Evolutionary conservation across 2,888 invertebrate genomes (phyloP).

Genomic region (Brachynemurus nebulosus): DNA sequence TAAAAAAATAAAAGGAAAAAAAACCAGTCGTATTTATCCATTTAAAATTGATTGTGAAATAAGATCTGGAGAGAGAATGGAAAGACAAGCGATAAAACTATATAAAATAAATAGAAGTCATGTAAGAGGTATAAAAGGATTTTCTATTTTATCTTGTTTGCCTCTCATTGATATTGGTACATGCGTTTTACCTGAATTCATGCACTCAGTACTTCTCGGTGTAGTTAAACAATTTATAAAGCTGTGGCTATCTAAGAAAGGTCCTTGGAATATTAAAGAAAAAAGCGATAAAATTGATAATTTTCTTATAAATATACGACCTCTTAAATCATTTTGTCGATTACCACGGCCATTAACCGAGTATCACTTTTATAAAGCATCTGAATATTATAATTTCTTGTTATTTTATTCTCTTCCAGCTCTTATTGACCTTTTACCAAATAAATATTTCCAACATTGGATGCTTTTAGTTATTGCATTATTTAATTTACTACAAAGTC

Average conservation of each 20-base stretch:
- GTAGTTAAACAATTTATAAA: constrained; percentile 11
- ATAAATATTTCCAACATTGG: constrained; percentile 18
- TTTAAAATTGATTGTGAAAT: no score
- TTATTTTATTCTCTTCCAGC: constrained; percentile 18
- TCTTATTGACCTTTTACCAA: constrained; percentile 13
- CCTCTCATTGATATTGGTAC: constrained; percentile 14
- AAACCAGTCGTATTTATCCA: no score
- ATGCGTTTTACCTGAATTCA: constrained; percentile 16
- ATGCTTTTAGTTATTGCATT: constrained; percentile 15
- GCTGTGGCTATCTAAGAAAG: constrained; percentile 10
- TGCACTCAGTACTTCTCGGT: constrained; percentile 18
- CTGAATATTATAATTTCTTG: constrained; percentile 16
- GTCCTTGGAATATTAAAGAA: constrained; percentile 15
- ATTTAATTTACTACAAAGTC: constrained; percentile 15
- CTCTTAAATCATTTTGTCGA: constrained; percentile 16
- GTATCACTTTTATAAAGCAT: constrained; percentile 16
- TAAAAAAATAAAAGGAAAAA: no score
- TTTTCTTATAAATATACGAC: constrained; percentile 13
- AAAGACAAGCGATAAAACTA: no score
- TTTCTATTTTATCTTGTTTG: constrained; percentile 12
- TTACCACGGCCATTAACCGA: constrained; percentile 12
- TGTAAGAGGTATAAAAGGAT: constrained; percentile 15
- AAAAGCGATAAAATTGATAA: constrained; percentile 10
- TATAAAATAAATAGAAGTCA: no score
- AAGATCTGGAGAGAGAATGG: no score